Evolutionary conservation across 2,888 invertebrate genomes (phyloP), one percentile per base, ranked within the genome.

Genomic region (Trissolcus brochymenae): DNA sequence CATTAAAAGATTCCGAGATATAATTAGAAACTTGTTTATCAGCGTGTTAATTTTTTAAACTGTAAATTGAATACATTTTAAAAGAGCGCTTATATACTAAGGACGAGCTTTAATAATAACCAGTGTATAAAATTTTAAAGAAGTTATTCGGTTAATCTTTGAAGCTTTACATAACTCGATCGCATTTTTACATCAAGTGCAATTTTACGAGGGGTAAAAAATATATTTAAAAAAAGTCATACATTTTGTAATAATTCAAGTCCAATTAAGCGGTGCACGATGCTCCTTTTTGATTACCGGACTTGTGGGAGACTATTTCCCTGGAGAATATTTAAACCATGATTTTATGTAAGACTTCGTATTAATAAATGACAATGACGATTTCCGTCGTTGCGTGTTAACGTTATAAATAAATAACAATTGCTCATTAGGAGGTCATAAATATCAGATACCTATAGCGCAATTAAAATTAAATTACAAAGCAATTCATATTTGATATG

Each of bases 141-240:
- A 68, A 67, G 68, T 68, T 75, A 68, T 68, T 75, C 40, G 64
- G 75, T 68, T 75, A 75, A 75, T 75, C 75, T 68, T 35, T 11
- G 9, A 35, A 1, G 64, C 55, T 75, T 75, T 68, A 75, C 68
- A 75, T 68, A 75, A 75, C 75, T 60, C 64, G 75, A 75, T 68
- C 66, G 57, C 59, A 59, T 56, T 66, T 60, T 73, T 65, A 9
- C 29, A 19, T 6, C 13, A 9, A 29, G 43, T 6, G 9, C 49
- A 17, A 17, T 41, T 35, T 35, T 43, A 54, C 43, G 21, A 40
- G 40, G 13, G 25, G 41, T 17, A 19, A 13, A 17, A 17, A 16
- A 51, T 19, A 11, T 9, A 17, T 9, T 16, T 0, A 29, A 62
- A 74, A 61, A 11, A 35, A 35, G 7, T 6, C 35, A 35, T 35